Conservation (phyloP, 53 echinoderm and acorn worm species). For the Henricia sp. region DNA sequence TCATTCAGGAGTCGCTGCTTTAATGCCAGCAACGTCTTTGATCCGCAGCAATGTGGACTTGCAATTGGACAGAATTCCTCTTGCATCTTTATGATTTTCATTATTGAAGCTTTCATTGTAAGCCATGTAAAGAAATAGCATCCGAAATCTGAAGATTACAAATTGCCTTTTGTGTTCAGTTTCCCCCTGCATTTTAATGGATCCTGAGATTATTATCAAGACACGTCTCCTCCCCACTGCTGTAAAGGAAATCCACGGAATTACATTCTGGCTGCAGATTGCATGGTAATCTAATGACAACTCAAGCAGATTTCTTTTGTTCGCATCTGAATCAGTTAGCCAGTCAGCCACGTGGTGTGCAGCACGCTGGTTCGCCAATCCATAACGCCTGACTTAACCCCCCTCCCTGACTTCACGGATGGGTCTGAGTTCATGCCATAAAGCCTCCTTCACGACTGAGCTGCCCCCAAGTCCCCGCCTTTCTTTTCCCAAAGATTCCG, state of each 20-base stretch:
- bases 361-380: constrained; percentile 24
- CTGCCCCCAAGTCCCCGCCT: constrained; percentile 8
- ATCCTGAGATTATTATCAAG: constrained; percentile 34
- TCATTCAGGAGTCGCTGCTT: no score
- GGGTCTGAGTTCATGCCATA: not conserved
- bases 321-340: constrained; percentile 16
- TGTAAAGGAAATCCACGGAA: not conserved
- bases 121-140: no score
- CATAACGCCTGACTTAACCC: constrained; percentile 36
- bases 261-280: not conserved
- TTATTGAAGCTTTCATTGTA: no score
- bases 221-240: not conserved
- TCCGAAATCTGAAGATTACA: no score
- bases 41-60: no score
- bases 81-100: no score
- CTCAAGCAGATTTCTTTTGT: constrained; percentile 55
- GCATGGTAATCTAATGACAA: constrained; percentile 19
- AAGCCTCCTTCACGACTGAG: constrained; percentile 52
- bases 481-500: constrained; percentile 27
- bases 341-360: not conserved
- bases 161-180: not conserved
- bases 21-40: no score
- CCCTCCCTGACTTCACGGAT: not conserved
- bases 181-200: not conserved
- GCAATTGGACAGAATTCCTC: no score